phyloP scores from a whole-genome alignment of 2,113 vertebrate species.

The Oncorhynchus kisutch region DNA sequence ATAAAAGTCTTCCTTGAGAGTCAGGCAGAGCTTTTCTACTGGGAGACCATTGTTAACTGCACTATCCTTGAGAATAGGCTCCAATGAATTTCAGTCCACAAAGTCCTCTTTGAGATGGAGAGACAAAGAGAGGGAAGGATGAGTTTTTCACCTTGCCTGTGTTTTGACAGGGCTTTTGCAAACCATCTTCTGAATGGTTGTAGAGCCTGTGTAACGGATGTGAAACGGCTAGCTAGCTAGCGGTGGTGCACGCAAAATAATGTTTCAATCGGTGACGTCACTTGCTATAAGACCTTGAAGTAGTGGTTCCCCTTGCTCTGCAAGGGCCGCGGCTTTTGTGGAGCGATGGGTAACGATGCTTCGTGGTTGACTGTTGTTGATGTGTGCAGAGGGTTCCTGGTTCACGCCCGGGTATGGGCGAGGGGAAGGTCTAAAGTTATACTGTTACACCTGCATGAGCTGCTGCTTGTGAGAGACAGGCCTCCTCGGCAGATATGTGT shows the following conservation, averaged over 20 bases:
- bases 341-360: too few species aligned
- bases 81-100: background rate
- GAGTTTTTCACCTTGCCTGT: background rate
- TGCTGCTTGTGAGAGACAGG: background rate
- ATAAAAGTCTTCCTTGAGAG: slow-evolving; percentile 13
- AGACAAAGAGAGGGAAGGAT: background rate
- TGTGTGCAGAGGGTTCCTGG: too few species aligned
- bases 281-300: too few species aligned
- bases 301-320: too few species aligned
- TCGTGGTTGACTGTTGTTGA: too few species aligned
- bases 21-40: background rate
- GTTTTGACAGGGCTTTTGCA: background rate
- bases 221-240: too few species aligned
- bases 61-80: background rate
- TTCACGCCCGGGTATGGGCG: too few species aligned
- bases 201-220: background rate
- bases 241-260: too few species aligned
- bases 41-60: background rate
- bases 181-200: background rate
- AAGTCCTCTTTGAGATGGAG: background rate
- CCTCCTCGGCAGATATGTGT: background rate
- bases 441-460: background rate
- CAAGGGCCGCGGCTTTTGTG: too few species aligned
- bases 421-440: too few species aligned
- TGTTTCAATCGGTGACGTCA: too few species aligned